These are phyloP conservation scores for Lithobates sylvaticus DNA, from an alignment of 2,797 vertebrate species.

Conservation along the genomic window DNA sequence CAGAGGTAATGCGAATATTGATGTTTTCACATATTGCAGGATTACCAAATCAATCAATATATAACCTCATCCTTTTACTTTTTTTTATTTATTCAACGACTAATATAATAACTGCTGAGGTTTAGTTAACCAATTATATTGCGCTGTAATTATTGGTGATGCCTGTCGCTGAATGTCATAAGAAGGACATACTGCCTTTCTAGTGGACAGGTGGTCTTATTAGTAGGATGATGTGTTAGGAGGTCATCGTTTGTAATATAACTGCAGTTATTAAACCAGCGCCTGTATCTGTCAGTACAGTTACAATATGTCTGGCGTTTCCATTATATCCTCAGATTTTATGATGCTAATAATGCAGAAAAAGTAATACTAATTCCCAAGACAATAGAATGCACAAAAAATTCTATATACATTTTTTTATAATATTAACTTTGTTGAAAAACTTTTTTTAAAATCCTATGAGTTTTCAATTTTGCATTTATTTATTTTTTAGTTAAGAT, in stretches of 20 bases:
- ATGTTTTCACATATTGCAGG: conserved; percentile 42
- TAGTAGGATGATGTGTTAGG: conserved; percentile 36
- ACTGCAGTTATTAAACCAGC: not conserved
- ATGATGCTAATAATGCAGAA: not conserved
- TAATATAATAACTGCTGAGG: conserved; percentile 24
- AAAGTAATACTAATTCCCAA: not conserved
- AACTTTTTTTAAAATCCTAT: too few species aligned
- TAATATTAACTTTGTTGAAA: too few species aligned
- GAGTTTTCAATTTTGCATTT: too few species aligned
- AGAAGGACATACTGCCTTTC: conserved; percentile 49
- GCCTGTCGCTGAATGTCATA: conserved; percentile 46
- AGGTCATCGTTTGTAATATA: conserved; percentile 22
- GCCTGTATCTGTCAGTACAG: not conserved
- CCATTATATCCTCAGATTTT: not conserved
- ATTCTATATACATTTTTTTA: not conserved
- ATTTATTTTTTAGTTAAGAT: too few species aligned
- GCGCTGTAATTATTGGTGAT: conserved; percentile 49
- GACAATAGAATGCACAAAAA: not conserved
- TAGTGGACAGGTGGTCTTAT: conserved; percentile 49
- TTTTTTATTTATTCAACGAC: conserved; percentile 4
- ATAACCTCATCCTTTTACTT: conserved; percentile 41
- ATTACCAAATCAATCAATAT: conserved; percentile 50
- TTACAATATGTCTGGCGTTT: not conserved
- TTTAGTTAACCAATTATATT: conserved; percentile 55
- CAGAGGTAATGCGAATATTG: conserved; percentile 42